Evolutionary conservation across 2,888 invertebrate species (phyloP), one percentile per base, ranked within the genome.

Genomic region (Campoplex capitator): DNA sequence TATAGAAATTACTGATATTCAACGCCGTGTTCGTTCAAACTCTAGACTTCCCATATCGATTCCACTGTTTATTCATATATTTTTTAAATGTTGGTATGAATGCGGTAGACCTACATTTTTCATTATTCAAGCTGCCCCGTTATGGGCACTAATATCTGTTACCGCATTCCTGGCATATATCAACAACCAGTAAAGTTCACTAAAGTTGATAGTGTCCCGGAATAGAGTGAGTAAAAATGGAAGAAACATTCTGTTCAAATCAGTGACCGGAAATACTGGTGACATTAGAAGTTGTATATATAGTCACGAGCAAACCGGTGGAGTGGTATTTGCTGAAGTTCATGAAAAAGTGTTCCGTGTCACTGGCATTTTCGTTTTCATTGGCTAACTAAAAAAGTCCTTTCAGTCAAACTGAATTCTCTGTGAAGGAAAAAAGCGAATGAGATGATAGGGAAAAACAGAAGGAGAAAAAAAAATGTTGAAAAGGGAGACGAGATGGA

Each of bases 381-480:
- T 67, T 68, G 56, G 45, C n/a, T 73, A 51, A 76, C 74, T 45
- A 68, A 54, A 68, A 84, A 79, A 84, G 62, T 68, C 68, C 84
- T 68, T 80, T 75, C 58, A 58, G 58, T 84, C 75, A 58, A 42
- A 77, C 68, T 68, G 84, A 80, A 75, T 80, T 56, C 23, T 28
- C 56, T 79, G 51, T 79, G 74, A 84, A 79, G 79, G 84, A 51
- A 68, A 75, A 70, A 79, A 65, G 48, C 70, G 58, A 58, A 80
- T 54, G 65, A 65, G 77, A 62, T 51, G 62, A 74, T 65, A 38
- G 48, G 38, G 35, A 16, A 56, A 35, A 32, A 18, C 32, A 56
- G 51, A 67, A 18, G 3, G n/a, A 70, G 2, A 16, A 70, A 56
- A 74, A 67, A 73, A 18, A 73, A 78, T 13, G 62, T 48, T 18